Percentiles rank a stretch among this genome's conserved stretches.
phyloP scores from a whole-genome alignment of 1,140 invertebrate species.

The Amyelois transitella region DNA sequence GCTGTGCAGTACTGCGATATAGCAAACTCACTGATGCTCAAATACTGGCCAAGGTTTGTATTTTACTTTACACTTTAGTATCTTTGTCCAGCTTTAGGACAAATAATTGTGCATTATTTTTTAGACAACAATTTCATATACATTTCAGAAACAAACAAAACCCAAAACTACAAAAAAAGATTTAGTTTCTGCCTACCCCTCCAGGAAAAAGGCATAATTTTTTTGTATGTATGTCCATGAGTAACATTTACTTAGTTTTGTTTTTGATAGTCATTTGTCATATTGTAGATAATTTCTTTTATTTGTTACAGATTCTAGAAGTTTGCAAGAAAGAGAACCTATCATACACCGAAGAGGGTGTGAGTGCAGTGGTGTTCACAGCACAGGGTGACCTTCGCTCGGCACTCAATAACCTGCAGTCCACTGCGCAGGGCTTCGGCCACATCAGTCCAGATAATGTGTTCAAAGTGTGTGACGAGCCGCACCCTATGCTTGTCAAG shows the following conservation, averaged over 20 bases:
- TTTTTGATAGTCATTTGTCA: neutral
- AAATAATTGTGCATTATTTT: too few species aligned
- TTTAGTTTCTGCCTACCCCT: too few species aligned
- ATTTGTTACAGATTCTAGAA: constrained; percentile 68
- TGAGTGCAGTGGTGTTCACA: constrained; percentile 98
- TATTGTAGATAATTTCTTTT: neutral
- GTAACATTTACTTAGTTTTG: too few species aligned
- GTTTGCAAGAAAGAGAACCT: constrained; percentile 78
- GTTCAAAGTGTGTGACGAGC: constrained; percentile 99
- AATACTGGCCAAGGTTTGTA: constrained; percentile 81
- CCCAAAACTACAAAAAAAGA: too few species aligned
- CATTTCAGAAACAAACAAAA: too few species aligned
- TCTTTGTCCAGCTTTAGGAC: too few species aligned
- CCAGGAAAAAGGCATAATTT: too few species aligned
- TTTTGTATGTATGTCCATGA: too few species aligned
- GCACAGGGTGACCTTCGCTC: constrained; percentile 99
- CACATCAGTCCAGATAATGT: constrained; percentile 96
- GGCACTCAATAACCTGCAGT: constrained; percentile 98
- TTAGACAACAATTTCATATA: too few species aligned
- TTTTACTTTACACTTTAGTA: neutral
- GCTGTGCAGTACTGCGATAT: constrained; percentile 98
- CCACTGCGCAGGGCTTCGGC: constrained; percentile 95
- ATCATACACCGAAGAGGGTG: constrained; percentile 93
- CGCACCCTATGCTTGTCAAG: constrained; percentile 95
- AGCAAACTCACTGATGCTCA: constrained; percentile 92